These are phyloP conservation scores for Leucozona laternaria DNA, from an alignment of 2,888 invertebrate genomes.

Conservation along the genomic window DNA sequence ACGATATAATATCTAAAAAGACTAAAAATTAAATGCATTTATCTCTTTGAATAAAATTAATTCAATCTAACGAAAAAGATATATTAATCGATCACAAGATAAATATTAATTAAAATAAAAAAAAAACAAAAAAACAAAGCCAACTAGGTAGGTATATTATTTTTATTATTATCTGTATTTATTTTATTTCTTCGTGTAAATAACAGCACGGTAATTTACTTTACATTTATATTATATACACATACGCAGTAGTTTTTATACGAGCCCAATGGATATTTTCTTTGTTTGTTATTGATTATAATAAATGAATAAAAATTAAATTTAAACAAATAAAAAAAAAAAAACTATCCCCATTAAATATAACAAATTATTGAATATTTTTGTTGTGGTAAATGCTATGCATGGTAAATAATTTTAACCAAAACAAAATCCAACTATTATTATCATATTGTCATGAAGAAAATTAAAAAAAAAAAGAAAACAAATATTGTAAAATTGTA, in stretches of 20 bases:
- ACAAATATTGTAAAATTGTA: conserved; percentile 70
- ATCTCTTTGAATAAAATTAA: conserved; percentile 8
- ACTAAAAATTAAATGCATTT: conserved; percentile 58
- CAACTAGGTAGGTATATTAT: conserved; percentile 68
- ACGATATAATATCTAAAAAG: conserved; percentile 40
- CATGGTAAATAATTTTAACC: conserved; percentile 66
- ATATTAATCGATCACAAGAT: conserved; percentile 35
- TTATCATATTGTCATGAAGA: conserved; percentile 71
- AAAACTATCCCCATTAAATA: conserved; percentile 46
- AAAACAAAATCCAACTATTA: conserved; percentile 60
- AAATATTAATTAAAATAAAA: conserved; percentile 47
- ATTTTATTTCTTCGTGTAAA: conserved; percentile 55
- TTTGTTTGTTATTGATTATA: conserved; percentile 29
- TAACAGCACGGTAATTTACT: conserved; percentile 70
- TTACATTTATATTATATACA: conserved; percentile 57
- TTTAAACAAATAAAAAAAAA: conserved; percentile 5
- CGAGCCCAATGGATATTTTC: conserved; percentile 51
- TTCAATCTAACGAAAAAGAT: not conserved
- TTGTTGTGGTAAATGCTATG: conserved; percentile 70
- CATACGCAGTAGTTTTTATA: conserved; percentile 72
- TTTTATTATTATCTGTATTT: conserved; percentile 46
- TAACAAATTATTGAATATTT: conserved; percentile 53
- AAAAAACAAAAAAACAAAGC: conserved; percentile 41
- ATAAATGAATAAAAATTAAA: conserved; percentile 1
- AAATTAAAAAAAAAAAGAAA: not conserved